Base-by-base conservation (phyloP, 2,113 vertebrate species). In the Carassius auratus region DNA sequence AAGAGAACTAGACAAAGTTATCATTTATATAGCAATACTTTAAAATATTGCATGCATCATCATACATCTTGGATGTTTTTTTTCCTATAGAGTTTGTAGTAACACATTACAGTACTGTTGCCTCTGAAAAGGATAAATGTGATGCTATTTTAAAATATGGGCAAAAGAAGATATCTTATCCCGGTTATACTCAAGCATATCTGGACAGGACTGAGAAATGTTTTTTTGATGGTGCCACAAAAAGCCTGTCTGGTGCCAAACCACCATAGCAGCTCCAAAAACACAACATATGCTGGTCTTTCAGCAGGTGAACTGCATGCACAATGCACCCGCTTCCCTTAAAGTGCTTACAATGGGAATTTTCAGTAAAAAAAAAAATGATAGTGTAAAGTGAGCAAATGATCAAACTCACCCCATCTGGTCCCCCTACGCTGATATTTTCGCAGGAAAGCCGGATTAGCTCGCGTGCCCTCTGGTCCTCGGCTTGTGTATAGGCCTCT, bases 401-500 rank as follows among this genome's bases (percentile, higher is more conserved):
- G 55, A 45, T 23, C 23, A 42, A 21, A 55, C 87, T 85, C 88
- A 99, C 98, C 94, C 95, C 96, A 45, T 96, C 93, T 6, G 92
- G 93, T 26, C 88, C 93, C 7, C 92, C 92, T 0, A 85, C 84
- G 5, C 88, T 85, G 85, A 92, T 93, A 76, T 96, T 95, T n/a
- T 94, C 95, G 87, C 95, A 97, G 1, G 96, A 94, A 12, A 94
- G 80, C 61, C 89, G 92, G 81, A 98, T 94, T 88, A 99, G 89
- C 81, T 96, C 92, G 15, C 92, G 93, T 68, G 97, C 98, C 64
- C 90, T 91, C n/a, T 84, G 86, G 71, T 86, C 76, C 83, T 97
- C 91, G 42, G 95, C 94, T 1, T 90, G 91, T 86, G 86, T 92
- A 91, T 99, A 99, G 0, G 97, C 96, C 0, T 92, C 92, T 85